Conservation (phyloP, 1,140 invertebrate genomes). For the Odontomachus brunneus region DNA sequence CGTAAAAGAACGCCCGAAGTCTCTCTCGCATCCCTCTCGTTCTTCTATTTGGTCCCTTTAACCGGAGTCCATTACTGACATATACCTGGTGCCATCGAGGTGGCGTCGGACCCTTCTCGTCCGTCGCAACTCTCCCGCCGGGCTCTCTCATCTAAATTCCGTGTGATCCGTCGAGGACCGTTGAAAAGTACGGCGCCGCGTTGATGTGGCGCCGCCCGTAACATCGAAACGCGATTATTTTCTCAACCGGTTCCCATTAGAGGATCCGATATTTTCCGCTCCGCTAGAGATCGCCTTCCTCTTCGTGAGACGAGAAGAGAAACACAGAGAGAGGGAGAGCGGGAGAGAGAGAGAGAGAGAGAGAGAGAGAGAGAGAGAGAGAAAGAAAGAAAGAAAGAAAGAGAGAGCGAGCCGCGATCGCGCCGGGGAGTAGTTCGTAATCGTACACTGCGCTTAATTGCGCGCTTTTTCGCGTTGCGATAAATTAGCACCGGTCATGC, state of each 20-base stretch:
- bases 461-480: conserved; percentile 24
- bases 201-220: conserved; percentile 72
- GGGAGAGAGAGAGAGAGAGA: too few relatives aligned
- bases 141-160: conserved; percentile 53
- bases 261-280: conserved; percentile 40
- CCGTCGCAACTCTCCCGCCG: conserved; percentile 39
- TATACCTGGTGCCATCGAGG: conserved; percentile 47
- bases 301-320: not conserved
- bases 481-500: conserved; percentile 13
- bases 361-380: not conserved
- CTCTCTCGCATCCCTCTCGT: conserved; percentile 41
- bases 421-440: conserved; percentile 26
- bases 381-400: too few relatives aligned
- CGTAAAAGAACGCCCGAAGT: conserved; percentile 9
- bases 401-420: not conserved
- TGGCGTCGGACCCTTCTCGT: conserved; percentile 53
- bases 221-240: conserved; percentile 69
- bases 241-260: conserved; percentile 70
- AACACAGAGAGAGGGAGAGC: not conserved
- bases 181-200: conserved; percentile 71
- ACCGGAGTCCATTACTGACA: conserved; percentile 53
- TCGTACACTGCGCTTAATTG: conserved; percentile 24
- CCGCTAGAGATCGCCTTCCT: conserved; percentile 6
- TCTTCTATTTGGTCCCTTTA: conserved; percentile 63
- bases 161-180: conserved; percentile 45